Evolutionary conservation across 2,113 vertebrate genomes (phyloP), one percentile per base, ranked within the genome.

Genomic region (Seriola dumerili): DNA sequence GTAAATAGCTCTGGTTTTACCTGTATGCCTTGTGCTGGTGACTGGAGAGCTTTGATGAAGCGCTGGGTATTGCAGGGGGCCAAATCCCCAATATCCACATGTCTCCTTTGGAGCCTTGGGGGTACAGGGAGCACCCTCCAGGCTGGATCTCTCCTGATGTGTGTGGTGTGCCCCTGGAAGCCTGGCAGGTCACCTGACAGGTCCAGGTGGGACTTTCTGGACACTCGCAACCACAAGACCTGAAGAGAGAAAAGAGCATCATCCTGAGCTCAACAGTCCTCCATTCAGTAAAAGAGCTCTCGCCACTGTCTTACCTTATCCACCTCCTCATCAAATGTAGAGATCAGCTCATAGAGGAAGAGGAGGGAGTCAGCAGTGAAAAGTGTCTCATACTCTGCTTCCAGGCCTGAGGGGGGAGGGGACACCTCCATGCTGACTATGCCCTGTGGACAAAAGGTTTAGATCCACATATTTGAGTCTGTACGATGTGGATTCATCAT

Each of bases 1-100:
- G 38, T 36, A 4, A 68, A 57, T 25, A n/a, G 10, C 4, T 8
- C 11, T 11, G 13, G 12, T 16, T 13, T 6, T 74, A 96, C 96
- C 94, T 96, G 94, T 82, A 96, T 89, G 68, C 96, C 95, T 77
- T 96, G 95, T 16, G 95, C 96, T 25, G 91, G 78, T 3, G 96
- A 96, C 38, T 78, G 82, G 11, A 95, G 91, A 59, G 91, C 95
- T 80, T 72, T 80, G 19, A 91, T 82, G 57, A 96, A 92, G 40
- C 91, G 87, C 62, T 94, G 78, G 0, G 93, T 96, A 25, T 96
- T 89, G 38, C 92, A 95, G 17, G 96, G 95, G 32, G 95, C 94
- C 70, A 95, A 76, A 72, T 96, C 96, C 12, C 96, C 95, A 5
- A 96, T 87, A 36, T 96, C 94, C 52, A 96, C 95, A 0, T 96